Evolutionary conservation across 2,797 vertebrate genomes (phyloP), one percentile per base, ranked within the genome.

Genomic region (Dipus sagitta): DNA sequence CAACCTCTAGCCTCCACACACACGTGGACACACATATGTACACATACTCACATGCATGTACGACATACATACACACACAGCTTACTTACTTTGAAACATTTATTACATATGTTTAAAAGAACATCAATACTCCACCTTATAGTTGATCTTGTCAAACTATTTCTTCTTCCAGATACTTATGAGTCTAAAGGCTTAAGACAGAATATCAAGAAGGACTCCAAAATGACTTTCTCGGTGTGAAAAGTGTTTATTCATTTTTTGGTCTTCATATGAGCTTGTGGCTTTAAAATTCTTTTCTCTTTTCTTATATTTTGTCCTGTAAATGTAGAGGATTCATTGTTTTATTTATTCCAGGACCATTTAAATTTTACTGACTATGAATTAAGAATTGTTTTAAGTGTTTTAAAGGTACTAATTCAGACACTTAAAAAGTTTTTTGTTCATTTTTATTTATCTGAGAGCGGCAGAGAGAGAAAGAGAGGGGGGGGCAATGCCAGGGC

Each of bases 241-340:
- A 87, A 79, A 92, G 67, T 84, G 2, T 60, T 94, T 58, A n/a
- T 83, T 77, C 21, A 58, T 62, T 32, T 68, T 74, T 86, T 78
- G 12, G 11, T 75, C 4, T 90, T 74, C 82, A 34, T 88, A 77
- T 88, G 5, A 82, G 62, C 84, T 87, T 78, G 23, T 81, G 21
- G 38, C 28, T 95, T 93, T 81, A 87, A 80, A 71, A 93, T 76
- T 74, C 10, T 30, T 24, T 88, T 26, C 26, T n/a, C 81, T 95
- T 12, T 92, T 34, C 83, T 78, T 75, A 71, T 91, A n/a, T 18
- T 86, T 88, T 83, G 20, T 88, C 47, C 72, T 94, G 17, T 68
- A 91, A 34, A 13, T 75, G 6, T 80, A 70, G 64, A 77, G 23
- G 12, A 54, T 18, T 88, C 32, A 52, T 72, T 76, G 12, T 87